A percentile compares a stretch with the other conserved stretches of the same genome.
phyloP scores from a whole-genome alignment of 2,888 invertebrate species.

The Dynastes grantii region DNA sequence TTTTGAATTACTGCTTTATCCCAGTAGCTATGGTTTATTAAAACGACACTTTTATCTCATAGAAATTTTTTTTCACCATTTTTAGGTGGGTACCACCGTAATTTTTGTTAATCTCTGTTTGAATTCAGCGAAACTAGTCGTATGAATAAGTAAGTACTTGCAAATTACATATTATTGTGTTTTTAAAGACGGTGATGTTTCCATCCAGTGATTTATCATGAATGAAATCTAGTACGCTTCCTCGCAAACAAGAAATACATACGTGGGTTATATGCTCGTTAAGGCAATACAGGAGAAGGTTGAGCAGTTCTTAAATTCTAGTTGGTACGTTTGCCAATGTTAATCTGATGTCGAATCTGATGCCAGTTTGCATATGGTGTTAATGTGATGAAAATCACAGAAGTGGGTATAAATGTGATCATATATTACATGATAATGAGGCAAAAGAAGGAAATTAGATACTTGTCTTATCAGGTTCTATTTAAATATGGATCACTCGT shows the following conservation, averaged over 20 bases:
- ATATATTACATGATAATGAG: slow-evolving; percentile 3
- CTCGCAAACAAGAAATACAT: not conserved
- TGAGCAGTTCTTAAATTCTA: not conserved
- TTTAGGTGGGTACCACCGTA: too few species aligned
- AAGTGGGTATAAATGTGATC: slow-evolving; percentile 3
- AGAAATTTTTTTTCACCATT: too few species aligned
- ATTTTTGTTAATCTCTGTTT: too few species aligned
- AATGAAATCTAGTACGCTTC: not conserved
- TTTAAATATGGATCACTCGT: too few species aligned
- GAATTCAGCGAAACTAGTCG: too few species aligned
- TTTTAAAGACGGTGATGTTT: not conserved
- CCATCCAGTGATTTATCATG: not conserved
- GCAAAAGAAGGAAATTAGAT: slow-evolving; percentile 1
- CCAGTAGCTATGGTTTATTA: too few species aligned
- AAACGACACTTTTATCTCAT: too few species aligned
- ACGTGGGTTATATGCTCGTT: not conserved
- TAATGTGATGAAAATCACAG: slow-evolving; percentile 11
- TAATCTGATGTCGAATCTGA: slow-evolving; percentile 21
- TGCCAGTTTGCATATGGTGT: slow-evolving; percentile 1
- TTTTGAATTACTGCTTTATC: too few species aligned
- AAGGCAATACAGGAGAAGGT: not conserved
- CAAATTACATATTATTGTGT: not conserved
- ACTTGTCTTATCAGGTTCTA: not conserved
- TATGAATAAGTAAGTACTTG: too few species aligned
- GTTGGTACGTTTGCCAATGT: not conserved